These are phyloP conservation scores for Danio kyathit DNA, from an alignment of 2,797 vertebrate species.

Conservation along the genomic window DNA sequence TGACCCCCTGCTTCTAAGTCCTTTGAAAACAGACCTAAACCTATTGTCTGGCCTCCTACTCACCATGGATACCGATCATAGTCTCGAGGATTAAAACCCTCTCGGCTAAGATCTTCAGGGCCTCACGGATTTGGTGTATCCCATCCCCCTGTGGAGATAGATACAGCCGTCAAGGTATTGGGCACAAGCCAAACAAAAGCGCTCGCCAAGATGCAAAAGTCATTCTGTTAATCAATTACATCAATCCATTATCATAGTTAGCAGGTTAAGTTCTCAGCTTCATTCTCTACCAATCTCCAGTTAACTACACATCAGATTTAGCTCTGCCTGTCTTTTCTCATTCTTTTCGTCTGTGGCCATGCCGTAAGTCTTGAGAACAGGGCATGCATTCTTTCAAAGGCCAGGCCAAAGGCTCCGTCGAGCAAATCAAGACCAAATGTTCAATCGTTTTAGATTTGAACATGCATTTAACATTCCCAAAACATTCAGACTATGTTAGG, in stretches of 20 bases:
- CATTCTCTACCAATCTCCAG: constrained; percentile 50
- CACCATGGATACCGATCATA: constrained; percentile 99
- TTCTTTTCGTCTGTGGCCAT: constrained; percentile 72
- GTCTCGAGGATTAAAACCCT: constrained; percentile 99
- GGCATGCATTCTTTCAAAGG: constrained; percentile 76
- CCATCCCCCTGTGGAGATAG: constrained; percentile 97
- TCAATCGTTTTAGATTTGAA: constrained; percentile 59
- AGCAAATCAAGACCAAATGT: constrained; percentile 61
- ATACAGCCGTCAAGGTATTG: constrained; percentile 89
- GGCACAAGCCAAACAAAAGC: constrained; percentile 77
- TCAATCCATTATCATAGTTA: constrained; percentile 65
- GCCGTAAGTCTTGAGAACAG: constrained; percentile 71
- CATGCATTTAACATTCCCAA: constrained; percentile 73
- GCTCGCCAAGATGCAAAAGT: constrained; percentile 79
- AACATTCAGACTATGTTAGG: constrained; percentile 11
- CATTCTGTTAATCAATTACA: constrained; percentile 67
- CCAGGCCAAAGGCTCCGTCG: constrained; percentile 51
- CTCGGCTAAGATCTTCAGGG: constrained; percentile 99
- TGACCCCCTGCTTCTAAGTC: constrained; percentile 67
- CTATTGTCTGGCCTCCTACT: constrained; percentile 88
- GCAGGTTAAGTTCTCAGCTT: constrained; percentile 62
- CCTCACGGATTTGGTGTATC: constrained; percentile 99
- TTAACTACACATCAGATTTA: constrained; percentile 58
- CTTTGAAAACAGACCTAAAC: constrained; percentile 75
- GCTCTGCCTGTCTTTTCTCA: constrained; percentile 62